Evolutionary conservation across 2,888 invertebrate genomes (phyloP).

Genomic region (Deroplatys truncata): DNA sequence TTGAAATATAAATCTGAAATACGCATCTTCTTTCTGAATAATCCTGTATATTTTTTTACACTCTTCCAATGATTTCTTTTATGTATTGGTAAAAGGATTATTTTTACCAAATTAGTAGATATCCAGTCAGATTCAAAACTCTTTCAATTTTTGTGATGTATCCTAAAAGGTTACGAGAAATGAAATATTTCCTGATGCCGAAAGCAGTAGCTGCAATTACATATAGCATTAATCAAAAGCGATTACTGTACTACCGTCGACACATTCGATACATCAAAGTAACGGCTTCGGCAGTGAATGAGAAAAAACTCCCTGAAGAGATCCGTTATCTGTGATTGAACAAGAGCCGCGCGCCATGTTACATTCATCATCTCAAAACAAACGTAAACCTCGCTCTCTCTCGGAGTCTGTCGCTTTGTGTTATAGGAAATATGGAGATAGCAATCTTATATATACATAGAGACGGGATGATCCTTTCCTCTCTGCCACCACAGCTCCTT

Average conservation of each 20-base stretch:
- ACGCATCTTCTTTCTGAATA: too few relatives aligned
- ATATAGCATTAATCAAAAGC: neutral
- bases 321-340: neutral
- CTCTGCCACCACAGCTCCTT: constrained; percentile 10
- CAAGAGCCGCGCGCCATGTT: neutral
- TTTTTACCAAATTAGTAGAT: too few relatives aligned
- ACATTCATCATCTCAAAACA: constrained; percentile 6
- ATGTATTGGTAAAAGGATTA: too few relatives aligned
- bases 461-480: constrained; percentile 3
- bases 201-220: neutral
- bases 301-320: neutral
- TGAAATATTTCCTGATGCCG: neutral
- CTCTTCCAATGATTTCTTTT: too few relatives aligned
- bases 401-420: constrained; percentile 17
- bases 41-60: too few relatives aligned
- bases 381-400: neutral
- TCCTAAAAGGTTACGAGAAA: neutral
- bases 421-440: constrained; percentile 19
- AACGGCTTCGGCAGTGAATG: neutral
- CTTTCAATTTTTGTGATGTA: neutral
- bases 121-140: neutral
- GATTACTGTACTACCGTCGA: neutral
- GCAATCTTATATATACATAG: constrained; percentile 16
- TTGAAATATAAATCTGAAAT: too few relatives aligned
- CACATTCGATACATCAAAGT: neutral